Percentiles rank a stretch among this genome's conserved stretches.
Conservation (phyloP, 2,113 vertebrate species). For the Rhea americana region DNA sequence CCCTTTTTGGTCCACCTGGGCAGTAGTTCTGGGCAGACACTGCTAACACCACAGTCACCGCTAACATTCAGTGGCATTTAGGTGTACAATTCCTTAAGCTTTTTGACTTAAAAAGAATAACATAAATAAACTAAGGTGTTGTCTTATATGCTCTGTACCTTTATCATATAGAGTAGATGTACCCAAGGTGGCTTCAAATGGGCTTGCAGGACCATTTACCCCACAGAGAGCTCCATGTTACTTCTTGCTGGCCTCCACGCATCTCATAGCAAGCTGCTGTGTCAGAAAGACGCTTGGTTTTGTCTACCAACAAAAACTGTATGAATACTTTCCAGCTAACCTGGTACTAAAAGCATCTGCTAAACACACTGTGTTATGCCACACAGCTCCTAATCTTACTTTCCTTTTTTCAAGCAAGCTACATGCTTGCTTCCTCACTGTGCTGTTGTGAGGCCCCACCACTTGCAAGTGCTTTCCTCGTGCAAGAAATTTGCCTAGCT, state of each 20-base stretch:
- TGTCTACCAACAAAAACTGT: background rate
- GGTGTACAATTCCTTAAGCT: background rate
- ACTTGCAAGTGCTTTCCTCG: background rate
- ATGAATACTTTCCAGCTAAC: background rate
- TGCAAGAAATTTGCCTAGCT: background rate
- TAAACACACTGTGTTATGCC: background rate
- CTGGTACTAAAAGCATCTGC: background rate
- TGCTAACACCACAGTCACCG: background rate
- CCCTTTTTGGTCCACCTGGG: background rate
- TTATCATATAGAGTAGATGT: background rate
- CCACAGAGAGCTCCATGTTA: background rate
- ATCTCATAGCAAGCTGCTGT: background rate
- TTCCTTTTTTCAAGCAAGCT: background rate
- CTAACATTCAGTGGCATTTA: background rate
- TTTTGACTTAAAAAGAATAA: background rate
- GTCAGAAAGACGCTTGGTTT: background rate
- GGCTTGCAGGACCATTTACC: background rate
- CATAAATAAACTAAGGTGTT: background rate
- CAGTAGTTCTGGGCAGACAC: background rate
- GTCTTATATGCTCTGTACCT: background rate
- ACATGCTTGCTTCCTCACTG: rapidly evolving
- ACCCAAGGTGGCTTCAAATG: background rate
- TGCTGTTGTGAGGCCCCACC: background rate
- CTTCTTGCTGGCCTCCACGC: background rate
- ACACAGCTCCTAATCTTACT: background rate